A percentile compares a stretch with the other conserved stretches of the same genome.
These are phyloP conservation scores for Urophycis tenuis DNA, from an alignment of 2,797 vertebrate genomes.

Conservation along the genomic window DNA sequence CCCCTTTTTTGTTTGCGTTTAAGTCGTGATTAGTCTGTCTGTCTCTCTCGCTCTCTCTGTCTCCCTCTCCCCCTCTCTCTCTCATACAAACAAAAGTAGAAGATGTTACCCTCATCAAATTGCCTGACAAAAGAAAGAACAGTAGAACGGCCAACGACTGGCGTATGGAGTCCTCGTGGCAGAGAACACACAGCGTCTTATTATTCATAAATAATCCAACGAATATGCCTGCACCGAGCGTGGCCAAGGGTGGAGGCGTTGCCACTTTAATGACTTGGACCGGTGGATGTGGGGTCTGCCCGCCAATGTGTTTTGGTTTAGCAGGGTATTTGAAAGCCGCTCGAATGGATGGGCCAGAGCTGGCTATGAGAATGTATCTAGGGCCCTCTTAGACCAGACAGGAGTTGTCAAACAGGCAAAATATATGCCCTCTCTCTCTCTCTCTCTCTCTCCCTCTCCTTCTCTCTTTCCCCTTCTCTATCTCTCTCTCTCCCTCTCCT, in stretches of 20 bases:
- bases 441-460: too few species aligned
- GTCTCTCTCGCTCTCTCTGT: conserved; percentile 20
- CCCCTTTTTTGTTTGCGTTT: conserved; percentile 55
- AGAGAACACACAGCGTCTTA: background rate
- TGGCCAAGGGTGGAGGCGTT: background rate
- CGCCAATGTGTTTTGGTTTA: background rate
- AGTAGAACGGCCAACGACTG: conserved; percentile 10
- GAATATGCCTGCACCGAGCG: background rate
- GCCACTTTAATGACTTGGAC: background rate
- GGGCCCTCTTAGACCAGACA: background rate
- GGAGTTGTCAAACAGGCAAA: background rate
- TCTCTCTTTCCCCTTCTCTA: too few species aligned
- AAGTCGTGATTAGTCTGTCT: conserved; percentile 33
- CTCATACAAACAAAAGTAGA: conserved; percentile 40
- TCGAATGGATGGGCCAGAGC: conserved; percentile 9
- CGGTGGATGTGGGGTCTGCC: background rate
- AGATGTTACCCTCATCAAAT: conserved; percentile 53
- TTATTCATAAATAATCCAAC: background rate
- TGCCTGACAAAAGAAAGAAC: conserved; percentile 25
- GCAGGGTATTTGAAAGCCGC: background rate
- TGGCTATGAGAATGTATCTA: background rate
- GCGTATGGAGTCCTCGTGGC: conserved; percentile 1
- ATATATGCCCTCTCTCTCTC: background rate
- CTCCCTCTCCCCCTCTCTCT: background rate
- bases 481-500: too few species aligned